Base-by-base conservation (phyloP, 2,797 vertebrate genomes). In the Danio tinwini region DNA sequence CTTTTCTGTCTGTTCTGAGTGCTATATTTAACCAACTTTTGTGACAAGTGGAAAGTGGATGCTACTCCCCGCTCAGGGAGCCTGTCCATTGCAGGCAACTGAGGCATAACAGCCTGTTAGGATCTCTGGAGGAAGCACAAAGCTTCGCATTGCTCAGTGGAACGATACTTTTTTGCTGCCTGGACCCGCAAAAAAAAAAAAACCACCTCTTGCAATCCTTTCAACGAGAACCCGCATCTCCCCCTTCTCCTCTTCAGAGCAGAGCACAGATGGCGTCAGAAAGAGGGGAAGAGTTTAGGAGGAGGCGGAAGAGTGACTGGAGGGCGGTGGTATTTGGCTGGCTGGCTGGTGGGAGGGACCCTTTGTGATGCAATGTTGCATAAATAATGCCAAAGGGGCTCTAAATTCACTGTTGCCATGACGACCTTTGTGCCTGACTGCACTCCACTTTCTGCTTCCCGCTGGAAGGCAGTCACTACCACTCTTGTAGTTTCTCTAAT, bases 401-500 rank as follows among this genome's bases (percentile, higher is more conserved):
- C 93, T 93, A 93, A 94, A 93, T 94, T 94, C 94, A 89, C 91
- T 80, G 97, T 98, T 96, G 94, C 95, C 92, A 97, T 97, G 95
- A 96, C 93, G 94, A 96, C 96, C 95, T 96, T 98, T 97, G 96
- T 96, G 96, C 95, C 93, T 94, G 92, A 88, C 90, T 94, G 95
- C 95, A 92, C 95, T 93, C 88, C 84, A 65, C 44, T 83, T 89
- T 86, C 92, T 94, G 55, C 92, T 91, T 88, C 86, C 88, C 85
- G 86, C 90, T 87, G 87, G 85, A 88, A 91, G 90, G 84, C 82
- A 83, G 90, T 87, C 85, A 85, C 91, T 86, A 80, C 86, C 84
- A 85, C 80, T 87, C 87, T 90, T 76, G 83, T 77, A 72, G 85
- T 85, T 75, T 81, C 86, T 88, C 82, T 42, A 71, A 80, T 82